Evolutionary conservation across 1,140 invertebrate species (phyloP).

Genomic region (Adelges cooleyi): DNA sequence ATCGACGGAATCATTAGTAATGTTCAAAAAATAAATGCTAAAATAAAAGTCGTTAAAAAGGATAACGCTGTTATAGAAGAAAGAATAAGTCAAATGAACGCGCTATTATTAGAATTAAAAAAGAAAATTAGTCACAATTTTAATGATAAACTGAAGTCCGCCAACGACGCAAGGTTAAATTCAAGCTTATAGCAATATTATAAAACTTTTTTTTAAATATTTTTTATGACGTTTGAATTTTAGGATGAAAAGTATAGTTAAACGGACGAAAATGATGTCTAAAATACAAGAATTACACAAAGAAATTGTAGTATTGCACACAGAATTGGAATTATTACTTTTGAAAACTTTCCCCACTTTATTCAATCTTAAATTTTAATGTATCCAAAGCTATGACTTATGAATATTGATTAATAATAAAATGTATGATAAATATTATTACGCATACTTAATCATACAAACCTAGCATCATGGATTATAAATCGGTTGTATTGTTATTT

Average conservation of each 20-base stretch:
- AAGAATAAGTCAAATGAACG: background rate
- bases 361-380: too few relatives aligned
- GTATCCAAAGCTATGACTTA: too few relatives aligned
- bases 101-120: background rate
- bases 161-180: background rate
- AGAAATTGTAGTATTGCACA: background rate
- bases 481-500: too few relatives aligned
- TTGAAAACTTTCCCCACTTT: slow-evolving; percentile 8
- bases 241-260: slow-evolving; percentile 9
- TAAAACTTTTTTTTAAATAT: background rate
- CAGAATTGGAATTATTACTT: slow-evolving; percentile 6
- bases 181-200: background rate
- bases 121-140: background rate
- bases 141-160: background rate
- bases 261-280: background rate
- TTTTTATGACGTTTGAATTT: background rate
- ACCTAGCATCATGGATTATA: too few relatives aligned
- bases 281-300: background rate
- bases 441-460: too few relatives aligned
- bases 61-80: background rate
- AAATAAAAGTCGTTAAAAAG: background rate
- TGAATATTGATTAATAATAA: too few relatives aligned
- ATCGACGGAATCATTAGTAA: background rate
- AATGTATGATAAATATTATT: too few relatives aligned
- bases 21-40: background rate